These are phyloP conservation scores for Silvanus unidentatus DNA, from an alignment of 2,888 invertebrate genomes.

Conservation along the genomic window DNA sequence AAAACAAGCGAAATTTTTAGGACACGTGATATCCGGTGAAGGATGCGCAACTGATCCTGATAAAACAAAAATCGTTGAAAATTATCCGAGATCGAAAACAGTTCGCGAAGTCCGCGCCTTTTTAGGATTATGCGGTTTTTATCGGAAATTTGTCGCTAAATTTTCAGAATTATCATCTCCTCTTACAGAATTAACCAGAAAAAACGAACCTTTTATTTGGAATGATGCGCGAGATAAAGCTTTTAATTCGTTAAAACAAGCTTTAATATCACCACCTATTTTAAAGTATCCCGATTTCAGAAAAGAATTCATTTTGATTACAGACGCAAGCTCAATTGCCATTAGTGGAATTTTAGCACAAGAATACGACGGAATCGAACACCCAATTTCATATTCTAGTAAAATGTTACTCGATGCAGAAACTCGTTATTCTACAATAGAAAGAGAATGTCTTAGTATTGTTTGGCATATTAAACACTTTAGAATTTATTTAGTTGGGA, in stretches of 20 bases:
- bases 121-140: conserved; percentile 1
- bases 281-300: conserved; percentile 12
- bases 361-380: neutral
- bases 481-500: too few species aligned
- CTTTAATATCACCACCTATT: conserved; percentile 9
- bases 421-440: conserved; percentile 18
- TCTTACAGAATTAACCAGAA: neutral
- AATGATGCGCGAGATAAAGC: conserved; percentile 4
- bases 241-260: conserved; percentile 16
- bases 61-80: conserved; percentile 1
- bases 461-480: too few species aligned
- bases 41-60: conserved; percentile 6
- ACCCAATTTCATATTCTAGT: too few species aligned
- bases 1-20: conserved; percentile 6
- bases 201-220: conserved; percentile 1
- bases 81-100: conserved; percentile 3
- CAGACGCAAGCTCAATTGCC: conserved; percentile 6
- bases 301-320: conserved; percentile 6
- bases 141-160: conserved; percentile 2
- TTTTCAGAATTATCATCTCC: conserved; percentile 4
- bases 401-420: too few species aligned
- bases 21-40: conserved; percentile 4
- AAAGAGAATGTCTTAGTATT: too few species aligned
- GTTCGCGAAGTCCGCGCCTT: neutral
- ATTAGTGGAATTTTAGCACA: conserved; percentile 3